phyloP scores from a whole-genome alignment of 2,888 invertebrate species.

The Hyles lineata region DNA sequence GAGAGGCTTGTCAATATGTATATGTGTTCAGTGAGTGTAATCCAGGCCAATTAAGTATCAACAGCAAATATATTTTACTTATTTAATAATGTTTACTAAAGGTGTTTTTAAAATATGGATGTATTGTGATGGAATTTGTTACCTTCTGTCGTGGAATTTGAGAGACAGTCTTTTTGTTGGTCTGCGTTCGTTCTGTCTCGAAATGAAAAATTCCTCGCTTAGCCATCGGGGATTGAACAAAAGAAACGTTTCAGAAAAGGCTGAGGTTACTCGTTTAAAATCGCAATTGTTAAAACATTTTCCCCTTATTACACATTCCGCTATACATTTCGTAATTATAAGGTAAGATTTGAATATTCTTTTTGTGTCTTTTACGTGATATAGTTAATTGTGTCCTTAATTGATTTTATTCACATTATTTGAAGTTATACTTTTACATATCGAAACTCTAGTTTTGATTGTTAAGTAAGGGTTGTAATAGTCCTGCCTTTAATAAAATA shows the following conservation, averaged over 20 bases:
- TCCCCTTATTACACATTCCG: not conserved
- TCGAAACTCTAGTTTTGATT: too few relatives aligned
- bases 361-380: too few relatives aligned
- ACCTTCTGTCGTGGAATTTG: not conserved
- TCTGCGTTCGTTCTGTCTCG: not conserved
- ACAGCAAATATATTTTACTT: too few relatives aligned
- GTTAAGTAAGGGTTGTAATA: too few relatives aligned
- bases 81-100: not conserved
- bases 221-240: not conserved
- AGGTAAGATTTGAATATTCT: too few relatives aligned
- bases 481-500: too few relatives aligned
- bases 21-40: too few relatives aligned
- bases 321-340: not conserved
- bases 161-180: not conserved
- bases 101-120: not conserved
- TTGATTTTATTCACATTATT: too few relatives aligned
- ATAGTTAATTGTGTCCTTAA: too few relatives aligned
- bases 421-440: too few relatives aligned
- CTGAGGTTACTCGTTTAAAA: conserved; percentile 4
- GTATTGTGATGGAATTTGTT: not conserved
- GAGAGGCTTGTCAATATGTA: too few relatives aligned
- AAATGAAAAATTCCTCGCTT: conserved; percentile 15
- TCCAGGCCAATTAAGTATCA: too few relatives aligned
- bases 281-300: not conserved
- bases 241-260: not conserved